These are phyloP conservation scores for Phacellophora camtschatica DNA, from an alignment of 30 jellyfish, hydroid and myxozoan genomes.

Conservation along the genomic window DNA sequence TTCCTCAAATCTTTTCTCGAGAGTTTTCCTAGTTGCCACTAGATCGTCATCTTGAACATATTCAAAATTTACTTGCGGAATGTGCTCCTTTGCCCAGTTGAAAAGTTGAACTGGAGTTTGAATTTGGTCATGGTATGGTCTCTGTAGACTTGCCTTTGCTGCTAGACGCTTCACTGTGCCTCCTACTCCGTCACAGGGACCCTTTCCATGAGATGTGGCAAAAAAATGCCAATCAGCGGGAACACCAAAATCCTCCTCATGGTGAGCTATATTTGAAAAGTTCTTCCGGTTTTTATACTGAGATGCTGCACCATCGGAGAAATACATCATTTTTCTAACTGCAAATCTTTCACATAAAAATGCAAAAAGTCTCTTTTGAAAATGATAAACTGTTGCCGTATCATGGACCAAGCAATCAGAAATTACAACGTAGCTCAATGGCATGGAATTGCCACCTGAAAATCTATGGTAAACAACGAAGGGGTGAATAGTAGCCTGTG, in stretches of 20 bases:
- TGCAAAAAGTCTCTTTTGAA: background rate
- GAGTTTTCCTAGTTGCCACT: background rate
- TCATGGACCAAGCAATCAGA: constrained; percentile 17
- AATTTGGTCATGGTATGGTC: constrained; percentile 19
- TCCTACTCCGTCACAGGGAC: constrained; percentile 48
- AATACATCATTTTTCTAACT: background rate
- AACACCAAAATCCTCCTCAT: constrained; percentile 21
- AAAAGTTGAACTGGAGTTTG: constrained; percentile 32
- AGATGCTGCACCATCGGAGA: constrained; percentile 26
- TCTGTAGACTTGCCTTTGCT: constrained; percentile 54
- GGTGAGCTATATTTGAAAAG: constrained; percentile 7
- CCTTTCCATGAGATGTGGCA: constrained; percentile 44
- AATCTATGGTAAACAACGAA: constrained; percentile 1
- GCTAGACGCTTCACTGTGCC: constrained; percentile 40
- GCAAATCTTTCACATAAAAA: background rate
- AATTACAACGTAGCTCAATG: background rate
- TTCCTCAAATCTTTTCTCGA: background rate
- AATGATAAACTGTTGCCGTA: background rate
- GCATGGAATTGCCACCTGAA: background rate
- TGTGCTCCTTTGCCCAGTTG: constrained; percentile 17
- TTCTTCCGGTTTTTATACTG: constrained; percentile 14
- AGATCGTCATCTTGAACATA: background rate
- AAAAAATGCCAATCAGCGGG: constrained; percentile 50
- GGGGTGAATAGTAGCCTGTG: constrained; percentile 45
- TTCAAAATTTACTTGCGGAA: constrained; percentile 3